Evolutionary conservation across 2,113 vertebrate genomes (phyloP), one percentile per base, ranked within the genome.

Genomic region (Syngnathus scovelli): DNA sequence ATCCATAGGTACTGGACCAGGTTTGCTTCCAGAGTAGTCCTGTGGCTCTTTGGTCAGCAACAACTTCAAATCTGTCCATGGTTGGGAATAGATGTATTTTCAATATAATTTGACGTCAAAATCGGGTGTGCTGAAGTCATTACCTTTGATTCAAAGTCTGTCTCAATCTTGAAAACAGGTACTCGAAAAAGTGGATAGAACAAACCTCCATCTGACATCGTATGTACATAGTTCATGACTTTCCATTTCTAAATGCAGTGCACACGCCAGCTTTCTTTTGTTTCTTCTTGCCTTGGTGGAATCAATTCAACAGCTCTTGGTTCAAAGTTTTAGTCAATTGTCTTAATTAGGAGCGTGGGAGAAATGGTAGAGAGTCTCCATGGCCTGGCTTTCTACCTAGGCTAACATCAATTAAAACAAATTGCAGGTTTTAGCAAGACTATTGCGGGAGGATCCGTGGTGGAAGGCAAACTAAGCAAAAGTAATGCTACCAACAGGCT

Each of bases 281-380:
- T 62, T 8, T 56, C 48, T 6, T 55, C 9, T 58, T 43, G 16
- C 58, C 43, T 71, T 43, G 3, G 2, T 5, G 21, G 63, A 48
- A 75, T 73, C 46, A 8, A 80, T 79, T 71, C 56, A 61, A 64
- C 18, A 66, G 61, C 46, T 56, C 59, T 67, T 7, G 8, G 67
- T 72, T 79, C 76, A 78, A 43, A 75, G 77, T 76, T 85, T 33
- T 56, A 58, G 41, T 38, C 64, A 76, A 75, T 82, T 71, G 80
- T 79, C 76, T 71, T 76, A 79, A 85, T 84, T 67, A 76, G 72
- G 61, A 76, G 65, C 46, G 7, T 7, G 36, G 70, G 51, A 13
- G 54, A 73, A 64, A 74, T 52, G 18, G 66, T 21, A 27, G 51
- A 43, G 7, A 44, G 23, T 21, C 60, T 15, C 68, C 55, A 44